Conservation (phyloP, 1,140 invertebrate genomes). For the Neelides sp. region DNA sequence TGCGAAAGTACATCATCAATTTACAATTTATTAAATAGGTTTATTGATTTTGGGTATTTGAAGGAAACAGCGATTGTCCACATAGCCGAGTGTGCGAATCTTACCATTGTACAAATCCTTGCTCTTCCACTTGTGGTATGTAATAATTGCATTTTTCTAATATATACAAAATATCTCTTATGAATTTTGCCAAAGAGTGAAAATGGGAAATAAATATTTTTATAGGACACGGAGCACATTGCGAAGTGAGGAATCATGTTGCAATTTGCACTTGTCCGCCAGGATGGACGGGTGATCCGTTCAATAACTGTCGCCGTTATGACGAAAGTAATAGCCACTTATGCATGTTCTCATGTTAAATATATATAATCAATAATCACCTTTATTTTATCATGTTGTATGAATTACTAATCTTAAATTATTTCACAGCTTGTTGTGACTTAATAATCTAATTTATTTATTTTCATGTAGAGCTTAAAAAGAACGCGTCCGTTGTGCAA, state of each 20-base stretch:
- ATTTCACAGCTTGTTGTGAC: no score
- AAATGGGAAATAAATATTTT: neutral
- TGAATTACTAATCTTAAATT: no score
- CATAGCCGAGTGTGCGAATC: conserved; percentile 39
- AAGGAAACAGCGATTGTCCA: conserved; percentile 38
- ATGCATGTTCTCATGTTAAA: neutral
- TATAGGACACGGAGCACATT: conserved; percentile 34
- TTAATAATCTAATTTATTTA: no score
- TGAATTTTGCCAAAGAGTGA: neutral
- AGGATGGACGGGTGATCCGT: conserved; percentile 41
- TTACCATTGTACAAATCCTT: conserved; percentile 39
- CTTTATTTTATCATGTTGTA: no score
- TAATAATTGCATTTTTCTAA: neutral
- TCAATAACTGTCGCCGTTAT: conserved; percentile 45
- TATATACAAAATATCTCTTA: neutral
- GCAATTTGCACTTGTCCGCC: conserved; percentile 33
- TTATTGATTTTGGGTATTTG: conserved; percentile 17
- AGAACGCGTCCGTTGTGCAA: no score
- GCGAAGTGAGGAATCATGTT: conserved; percentile 37
- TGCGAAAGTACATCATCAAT: conserved; percentile 39
- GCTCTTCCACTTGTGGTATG: conserved; percentile 37
- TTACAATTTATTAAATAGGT: neutral
- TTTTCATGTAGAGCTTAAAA: no score
- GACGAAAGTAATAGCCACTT: conserved; percentile 44
- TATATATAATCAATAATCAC: no score